Evolutionary conservation across 2,797 vertebrate species (phyloP).

Genomic region (Varecia variegata): DNA sequence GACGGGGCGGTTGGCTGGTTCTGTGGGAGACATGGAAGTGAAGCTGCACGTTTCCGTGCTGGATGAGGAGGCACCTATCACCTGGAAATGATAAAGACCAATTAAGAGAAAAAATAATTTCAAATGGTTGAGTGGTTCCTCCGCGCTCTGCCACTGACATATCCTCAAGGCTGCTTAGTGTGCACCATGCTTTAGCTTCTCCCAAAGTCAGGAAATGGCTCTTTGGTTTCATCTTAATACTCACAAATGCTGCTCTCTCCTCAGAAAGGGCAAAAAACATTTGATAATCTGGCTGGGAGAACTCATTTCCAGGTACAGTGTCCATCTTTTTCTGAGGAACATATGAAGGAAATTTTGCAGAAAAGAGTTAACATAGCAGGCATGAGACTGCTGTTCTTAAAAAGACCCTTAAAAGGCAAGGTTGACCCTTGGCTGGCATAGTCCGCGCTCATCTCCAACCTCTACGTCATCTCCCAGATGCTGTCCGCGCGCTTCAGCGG

Average conservation of each 20-base stretch:
- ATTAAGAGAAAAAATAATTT: not conserved
- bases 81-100: not conserved
- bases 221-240: not conserved
- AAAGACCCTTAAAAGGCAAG: not conserved
- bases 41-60: not conserved
- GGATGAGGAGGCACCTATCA: not conserved
- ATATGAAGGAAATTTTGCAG: not conserved
- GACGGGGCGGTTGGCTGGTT: not conserved
- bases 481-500: too few relatives aligned
- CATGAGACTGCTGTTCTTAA: not conserved
- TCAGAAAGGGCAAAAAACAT: not conserved
- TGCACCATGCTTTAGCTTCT: not conserved
- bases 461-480: too few relatives aligned
- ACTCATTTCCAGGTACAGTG: not conserved
- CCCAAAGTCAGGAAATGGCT: not conserved
- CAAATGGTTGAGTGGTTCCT: not conserved
- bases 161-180: not conserved
- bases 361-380: not conserved
- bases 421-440: not conserved
- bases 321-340: not conserved
- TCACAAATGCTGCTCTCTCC: not conserved
- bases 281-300: not conserved
- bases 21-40: not conserved
- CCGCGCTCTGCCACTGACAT: not conserved
- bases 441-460: too few relatives aligned